phyloP scores from a whole-genome alignment of 2,113 vertebrate genomes.

The Isurus oxyrinchus region DNA sequence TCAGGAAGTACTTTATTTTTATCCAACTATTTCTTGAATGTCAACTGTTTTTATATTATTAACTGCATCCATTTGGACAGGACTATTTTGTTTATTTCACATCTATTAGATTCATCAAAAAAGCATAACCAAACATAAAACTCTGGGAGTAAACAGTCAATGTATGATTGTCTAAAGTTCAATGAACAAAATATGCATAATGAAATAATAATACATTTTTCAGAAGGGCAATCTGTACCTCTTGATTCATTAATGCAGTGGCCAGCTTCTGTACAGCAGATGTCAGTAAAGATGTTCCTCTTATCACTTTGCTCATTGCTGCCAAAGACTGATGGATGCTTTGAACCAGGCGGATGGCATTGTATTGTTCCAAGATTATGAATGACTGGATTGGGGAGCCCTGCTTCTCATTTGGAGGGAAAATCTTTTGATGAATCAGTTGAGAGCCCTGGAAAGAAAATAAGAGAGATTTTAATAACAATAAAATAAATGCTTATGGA shows the following conservation, averaged over 20 bases:
- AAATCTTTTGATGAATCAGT: conserved; percentile 87
- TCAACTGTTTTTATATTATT: too few species aligned
- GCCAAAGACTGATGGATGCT: conserved; percentile 89
- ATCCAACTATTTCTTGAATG: too few species aligned
- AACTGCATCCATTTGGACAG: neutral
- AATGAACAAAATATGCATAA: neutral
- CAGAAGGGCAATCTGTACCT: conserved; percentile 62
- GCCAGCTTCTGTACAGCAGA: conserved; percentile 82
- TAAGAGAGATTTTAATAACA: neutral
- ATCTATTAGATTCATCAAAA: neutral
- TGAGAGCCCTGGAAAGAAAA: conserved; percentile 69
- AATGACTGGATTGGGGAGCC: conserved; percentile 81
- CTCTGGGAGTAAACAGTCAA: neutral
- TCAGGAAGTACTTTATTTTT: too few species aligned
- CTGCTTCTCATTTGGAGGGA: conserved; percentile 70
- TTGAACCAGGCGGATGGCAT: conserved; percentile 79
- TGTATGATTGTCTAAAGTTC: neutral
- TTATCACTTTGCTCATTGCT: conserved; percentile 89
- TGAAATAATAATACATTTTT: neutral
- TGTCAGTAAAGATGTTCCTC: conserved; percentile 79
- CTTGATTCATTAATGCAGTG: conserved; percentile 83
- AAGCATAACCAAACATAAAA: neutral
- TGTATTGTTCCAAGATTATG: conserved; percentile 81
- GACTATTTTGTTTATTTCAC: too few species aligned
- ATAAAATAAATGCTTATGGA: neutral